Evolutionary conservation across 2,888 invertebrate genomes (phyloP).

Genomic region (Hyles lineata): DNA sequence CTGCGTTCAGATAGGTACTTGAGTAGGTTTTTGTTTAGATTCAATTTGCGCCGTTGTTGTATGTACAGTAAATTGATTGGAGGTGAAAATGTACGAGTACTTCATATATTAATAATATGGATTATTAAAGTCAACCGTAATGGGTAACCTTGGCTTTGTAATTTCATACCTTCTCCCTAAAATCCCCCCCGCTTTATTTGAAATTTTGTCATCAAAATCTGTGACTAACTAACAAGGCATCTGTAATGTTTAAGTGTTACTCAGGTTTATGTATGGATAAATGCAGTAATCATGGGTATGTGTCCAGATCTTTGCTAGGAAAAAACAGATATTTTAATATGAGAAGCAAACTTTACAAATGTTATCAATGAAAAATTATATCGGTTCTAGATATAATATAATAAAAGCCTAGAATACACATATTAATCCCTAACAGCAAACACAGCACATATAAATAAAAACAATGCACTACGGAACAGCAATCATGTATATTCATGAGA

Average conservation of each 20-base stretch:
- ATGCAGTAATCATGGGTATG: too few relatives aligned
- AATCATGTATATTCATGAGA: slow-evolving; percentile 20
- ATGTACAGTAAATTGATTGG: slow-evolving; percentile 28
- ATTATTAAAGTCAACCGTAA: not conserved
- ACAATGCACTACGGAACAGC: not conserved
- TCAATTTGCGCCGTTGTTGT: slow-evolving; percentile 26
- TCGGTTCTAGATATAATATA: too few relatives aligned
- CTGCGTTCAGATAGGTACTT: not conserved
- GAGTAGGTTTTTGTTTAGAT: slow-evolving; percentile 30
- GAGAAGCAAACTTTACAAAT: too few relatives aligned
- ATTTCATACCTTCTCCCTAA: not conserved
- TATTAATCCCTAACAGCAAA: not conserved
- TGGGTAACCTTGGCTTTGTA: not conserved
- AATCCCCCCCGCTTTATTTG: too few relatives aligned
- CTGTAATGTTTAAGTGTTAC: too few relatives aligned
- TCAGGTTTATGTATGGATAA: too few relatives aligned
- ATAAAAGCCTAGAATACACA: not conserved
- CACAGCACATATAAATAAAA: not conserved
- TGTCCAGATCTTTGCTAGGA: too few relatives aligned
- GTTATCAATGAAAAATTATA: too few relatives aligned
- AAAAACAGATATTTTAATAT: too few relatives aligned
- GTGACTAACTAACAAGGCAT: too few relatives aligned
- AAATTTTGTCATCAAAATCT: too few relatives aligned
- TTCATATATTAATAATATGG: not conserved
- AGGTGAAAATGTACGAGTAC: slow-evolving; percentile 12